Conservation (phyloP, 2,888 invertebrate genomes). For the Chromoteleia sp. region DNA sequence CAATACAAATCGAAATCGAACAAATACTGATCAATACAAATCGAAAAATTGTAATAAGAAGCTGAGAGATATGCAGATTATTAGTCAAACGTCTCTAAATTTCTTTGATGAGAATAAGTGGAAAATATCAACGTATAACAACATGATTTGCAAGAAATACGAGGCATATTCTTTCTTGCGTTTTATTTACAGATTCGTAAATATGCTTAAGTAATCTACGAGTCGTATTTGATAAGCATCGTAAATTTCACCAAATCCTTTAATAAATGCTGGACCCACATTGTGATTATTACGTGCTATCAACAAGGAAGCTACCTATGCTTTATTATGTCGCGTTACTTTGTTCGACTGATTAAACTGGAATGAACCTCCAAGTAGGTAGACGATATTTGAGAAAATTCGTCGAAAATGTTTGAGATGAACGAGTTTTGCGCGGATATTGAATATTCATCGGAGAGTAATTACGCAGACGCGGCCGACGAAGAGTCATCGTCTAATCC, state of each 20-base stretch:
- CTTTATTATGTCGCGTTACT: constrained; percentile 7
- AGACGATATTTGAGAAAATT: not conserved
- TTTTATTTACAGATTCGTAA: constrained; percentile 59
- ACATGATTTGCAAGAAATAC: constrained; percentile 65
- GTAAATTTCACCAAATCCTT: constrained; percentile 68
- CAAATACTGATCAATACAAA: no score
- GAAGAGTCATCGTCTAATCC: constrained; percentile 67
- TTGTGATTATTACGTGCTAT: constrained; percentile 59
- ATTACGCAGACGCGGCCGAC: constrained; percentile 70
- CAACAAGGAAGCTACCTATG: constrained; percentile 57
- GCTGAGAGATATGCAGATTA: no score
- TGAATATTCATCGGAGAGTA: constrained; percentile 53
- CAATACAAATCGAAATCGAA: no score
- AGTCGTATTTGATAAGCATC: constrained; percentile 67
- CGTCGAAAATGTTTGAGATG: not conserved
- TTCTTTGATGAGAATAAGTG: constrained; percentile 18
- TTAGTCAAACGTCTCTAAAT: no score
- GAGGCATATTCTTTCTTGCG: constrained; percentile 45
- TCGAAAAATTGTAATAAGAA: no score
- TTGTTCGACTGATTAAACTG: constrained; percentile 44
- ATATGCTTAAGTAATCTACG: constrained; percentile 57
- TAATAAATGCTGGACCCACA: constrained; percentile 64
- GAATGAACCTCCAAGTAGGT: constrained; percentile 15
- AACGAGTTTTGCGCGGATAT: constrained; percentile 3
- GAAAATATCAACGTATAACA: constrained; percentile 56